A percentile compares a stretch with the other conserved stretches of the same genome.
phyloP scores from a whole-genome alignment of 2,888 invertebrate genomes.

The Geotrupes spiniger region DNA sequence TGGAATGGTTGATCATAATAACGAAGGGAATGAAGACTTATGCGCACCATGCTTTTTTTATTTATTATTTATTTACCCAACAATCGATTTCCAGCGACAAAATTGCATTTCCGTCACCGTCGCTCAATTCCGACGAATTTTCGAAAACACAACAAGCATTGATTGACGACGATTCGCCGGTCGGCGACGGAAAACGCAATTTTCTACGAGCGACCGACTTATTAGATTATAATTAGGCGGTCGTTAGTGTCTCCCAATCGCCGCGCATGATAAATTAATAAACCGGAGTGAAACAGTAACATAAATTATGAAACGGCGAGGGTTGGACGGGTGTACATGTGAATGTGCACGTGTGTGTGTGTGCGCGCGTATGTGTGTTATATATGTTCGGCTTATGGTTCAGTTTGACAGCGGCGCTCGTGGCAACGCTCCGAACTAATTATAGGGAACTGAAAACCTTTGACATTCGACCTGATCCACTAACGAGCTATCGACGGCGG shows the following conservation, averaged over 20 bases:
- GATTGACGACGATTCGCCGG: no score
- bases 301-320: constrained; percentile 11
- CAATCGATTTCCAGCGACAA: no score
- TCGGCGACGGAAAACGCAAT: no score
- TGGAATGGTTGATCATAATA: no score
- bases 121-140: no score
- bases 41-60: no score
- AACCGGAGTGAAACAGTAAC: constrained; percentile 10
- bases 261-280: constrained; percentile 16
- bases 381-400: constrained; percentile 18
- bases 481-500: constrained; percentile 46
- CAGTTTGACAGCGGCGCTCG: constrained; percentile 36
- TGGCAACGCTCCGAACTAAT: constrained; percentile 47
- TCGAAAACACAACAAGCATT: no score
- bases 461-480: constrained; percentile 52
- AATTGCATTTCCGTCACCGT: no score
- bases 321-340: neutral
- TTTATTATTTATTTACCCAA: no score
- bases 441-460: constrained; percentile 53
- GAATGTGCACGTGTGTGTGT: neutral
- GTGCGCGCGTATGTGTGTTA: neutral
- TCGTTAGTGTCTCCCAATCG: neutral
- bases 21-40: no score
- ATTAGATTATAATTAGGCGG: no score
- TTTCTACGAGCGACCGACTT: no score